These are phyloP conservation scores for Agrotis ipsilon DNA, from an alignment of 2,888 invertebrate species.

Conservation along the genomic window DNA sequence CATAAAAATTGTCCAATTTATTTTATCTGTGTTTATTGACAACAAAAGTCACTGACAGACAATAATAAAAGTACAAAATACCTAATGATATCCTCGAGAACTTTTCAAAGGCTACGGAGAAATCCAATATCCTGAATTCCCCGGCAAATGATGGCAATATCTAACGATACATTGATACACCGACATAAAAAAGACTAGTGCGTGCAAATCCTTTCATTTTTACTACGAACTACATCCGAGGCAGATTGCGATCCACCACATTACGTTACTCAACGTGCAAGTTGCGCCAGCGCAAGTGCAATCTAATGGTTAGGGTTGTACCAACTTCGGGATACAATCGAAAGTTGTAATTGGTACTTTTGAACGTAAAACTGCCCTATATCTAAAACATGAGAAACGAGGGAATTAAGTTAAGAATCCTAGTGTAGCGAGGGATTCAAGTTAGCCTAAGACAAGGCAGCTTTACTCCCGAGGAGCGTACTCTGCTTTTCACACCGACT, in stretches of 20 bases:
- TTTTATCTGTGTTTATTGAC: too few species aligned
- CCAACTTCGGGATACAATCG: background rate
- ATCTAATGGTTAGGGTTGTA: slow-evolving; percentile 52
- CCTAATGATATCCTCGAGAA: background rate
- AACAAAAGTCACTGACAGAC: background rate
- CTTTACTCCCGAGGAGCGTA: too few species aligned
- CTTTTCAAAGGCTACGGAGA: background rate
- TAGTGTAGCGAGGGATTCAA: too few species aligned
- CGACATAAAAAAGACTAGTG: slow-evolving; percentile 20
- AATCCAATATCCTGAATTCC: slow-evolving; percentile 41
- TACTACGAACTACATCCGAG: slow-evolving; percentile 35
- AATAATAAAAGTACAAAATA: background rate
- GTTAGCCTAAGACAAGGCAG: too few species aligned
- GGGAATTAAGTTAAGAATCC: too few species aligned
- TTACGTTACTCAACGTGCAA: slow-evolving; percentile 51
- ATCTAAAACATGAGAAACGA: too few species aligned
- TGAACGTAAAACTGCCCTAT: too few species aligned
- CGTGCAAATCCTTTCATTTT: slow-evolving; percentile 64
- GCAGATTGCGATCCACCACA: slow-evolving; percentile 61
- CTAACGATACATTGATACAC: slow-evolving; percentile 36
- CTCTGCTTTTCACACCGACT: too few species aligned
- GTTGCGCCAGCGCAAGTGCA: slow-evolving; percentile 48
- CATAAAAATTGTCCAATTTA: too few species aligned
- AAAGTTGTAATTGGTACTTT: too few species aligned
- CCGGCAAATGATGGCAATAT: slow-evolving; percentile 26